Base-by-base conservation (phyloP, 2,797 vertebrate genomes). In the Paguma larvata region DNA sequence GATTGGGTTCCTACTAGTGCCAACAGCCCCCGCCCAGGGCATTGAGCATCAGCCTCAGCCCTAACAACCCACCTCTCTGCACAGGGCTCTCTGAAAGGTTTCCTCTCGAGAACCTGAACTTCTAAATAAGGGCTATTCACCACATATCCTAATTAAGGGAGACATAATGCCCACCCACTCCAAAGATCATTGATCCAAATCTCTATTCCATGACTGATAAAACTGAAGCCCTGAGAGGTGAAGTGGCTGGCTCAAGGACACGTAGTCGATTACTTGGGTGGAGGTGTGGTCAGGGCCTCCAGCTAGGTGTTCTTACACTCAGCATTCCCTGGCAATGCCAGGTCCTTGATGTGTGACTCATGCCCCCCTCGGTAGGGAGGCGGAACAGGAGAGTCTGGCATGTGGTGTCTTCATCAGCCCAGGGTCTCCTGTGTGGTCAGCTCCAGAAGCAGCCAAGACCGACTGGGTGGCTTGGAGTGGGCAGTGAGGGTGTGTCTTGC, bases 191-290 rank as follows among this genome's bases (percentile, higher is more conserved):
- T 67, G 59, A 72, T 32, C 73, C 73, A 87, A 92, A 95, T 59
- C 59, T 85, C 48, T 41, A 15, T 51, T 70, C 97, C 67, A 51
- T 62, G n/a, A 68, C 38, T 27, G 18, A 83, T 91, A 62, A 77
- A 34, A 86, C 23, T 8, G 72, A 82, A 85, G 38, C 25, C 56
- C 75, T 51, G 10, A 63, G 48, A 96, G 59, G 48, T 73, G 85
- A 94, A 51, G 27, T 53, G 77, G 83, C 10, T 25, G 51, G 84
- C 44, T 70, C 84, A 95, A 91, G 91, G 34, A 80, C 56, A 86
- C 15, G 18, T 0, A 16, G 67, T 59, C 73, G 38, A 75, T 68
- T 21, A n/a, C 51, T 10, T 12, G n/a, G 32, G 72, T 4, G 62
- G 25, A 85, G 72, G 19, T 32, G 62, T 56, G 78, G 80, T 67